Evolutionary conservation across 2,888 invertebrate genomes (phyloP).

Genomic region (Trichopria drosophilae): DNA sequence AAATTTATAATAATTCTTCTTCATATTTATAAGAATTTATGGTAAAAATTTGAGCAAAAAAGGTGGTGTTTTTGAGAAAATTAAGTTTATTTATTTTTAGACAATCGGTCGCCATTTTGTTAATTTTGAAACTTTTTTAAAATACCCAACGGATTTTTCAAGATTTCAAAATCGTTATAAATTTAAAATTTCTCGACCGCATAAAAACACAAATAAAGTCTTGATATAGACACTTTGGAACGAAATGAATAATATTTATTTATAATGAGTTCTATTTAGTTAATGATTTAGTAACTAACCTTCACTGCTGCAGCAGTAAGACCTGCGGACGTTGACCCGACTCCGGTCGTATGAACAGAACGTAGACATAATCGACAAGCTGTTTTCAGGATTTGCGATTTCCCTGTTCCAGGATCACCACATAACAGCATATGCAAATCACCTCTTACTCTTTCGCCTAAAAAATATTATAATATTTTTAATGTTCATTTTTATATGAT

Average conservation of each 20-base stretch:
- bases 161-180: no score
- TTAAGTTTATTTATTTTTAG: no score
- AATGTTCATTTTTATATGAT: neutral
- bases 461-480: constrained; percentile 1
- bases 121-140: no score
- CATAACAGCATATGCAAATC: constrained; percentile 84
- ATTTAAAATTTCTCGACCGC: no score
- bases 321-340: constrained; percentile 84
- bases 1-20: no score
- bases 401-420: constrained; percentile 89
- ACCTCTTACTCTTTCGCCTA: constrained; percentile 68
- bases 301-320: constrained; percentile 85
- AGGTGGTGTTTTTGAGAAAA: no score
- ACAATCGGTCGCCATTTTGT: no score
- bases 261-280: neutral
- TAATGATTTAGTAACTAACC: constrained; percentile 60
- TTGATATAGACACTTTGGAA: no score
- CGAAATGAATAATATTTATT: no score
- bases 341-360: constrained; percentile 82
- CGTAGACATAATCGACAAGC: constrained; percentile 70
- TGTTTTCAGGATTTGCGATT: constrained; percentile 80
- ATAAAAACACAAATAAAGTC: no score
- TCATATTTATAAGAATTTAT: no score
- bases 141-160: neutral
- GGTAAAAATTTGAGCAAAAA: no score